A percentile compares a stretch with the other conserved stretches of the same genome.
These are phyloP conservation scores for Petrocephalus schoutedeni DNA, from an alignment of 2,797 vertebrate genomes.

Conservation along the genomic window DNA sequence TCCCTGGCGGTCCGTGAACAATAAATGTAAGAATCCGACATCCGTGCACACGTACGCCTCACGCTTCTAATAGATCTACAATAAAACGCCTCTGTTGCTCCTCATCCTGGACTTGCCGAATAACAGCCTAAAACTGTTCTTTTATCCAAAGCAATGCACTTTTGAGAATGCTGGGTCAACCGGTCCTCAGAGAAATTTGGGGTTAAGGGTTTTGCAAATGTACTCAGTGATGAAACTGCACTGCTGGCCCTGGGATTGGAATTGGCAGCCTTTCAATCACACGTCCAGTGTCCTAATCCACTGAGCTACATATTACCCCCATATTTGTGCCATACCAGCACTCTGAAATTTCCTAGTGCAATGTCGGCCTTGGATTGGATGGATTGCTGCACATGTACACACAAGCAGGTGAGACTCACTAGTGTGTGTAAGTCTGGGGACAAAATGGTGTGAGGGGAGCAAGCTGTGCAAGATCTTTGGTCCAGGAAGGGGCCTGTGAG, in stretches of 20 bases:
- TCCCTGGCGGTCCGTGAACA: background rate
- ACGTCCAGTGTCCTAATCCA: background rate
- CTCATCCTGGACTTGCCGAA: background rate
- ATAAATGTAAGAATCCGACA: background rate
- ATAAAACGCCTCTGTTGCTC: background rate
- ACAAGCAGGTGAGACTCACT: background rate
- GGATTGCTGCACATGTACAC: background rate
- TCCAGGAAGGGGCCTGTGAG: conserved; percentile 56
- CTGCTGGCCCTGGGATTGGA: background rate
- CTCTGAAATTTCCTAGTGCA: background rate
- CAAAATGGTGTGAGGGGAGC: background rate
- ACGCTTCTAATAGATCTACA: background rate
- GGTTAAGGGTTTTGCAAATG: background rate
- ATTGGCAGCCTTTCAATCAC: background rate
- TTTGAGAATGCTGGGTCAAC: background rate
- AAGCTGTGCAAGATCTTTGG: conserved; percentile 58
- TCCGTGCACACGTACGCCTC: background rate
- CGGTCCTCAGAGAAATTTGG: background rate
- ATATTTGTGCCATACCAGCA: background rate
- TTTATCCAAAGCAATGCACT: background rate
- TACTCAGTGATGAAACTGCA: background rate
- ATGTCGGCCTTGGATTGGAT: background rate
- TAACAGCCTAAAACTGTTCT: background rate
- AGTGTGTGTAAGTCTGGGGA: background rate
- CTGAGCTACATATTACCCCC: background rate